Conservation (phyloP, 2,113 vertebrate genomes). For the Sakesphorus luctuosus region DNA sequence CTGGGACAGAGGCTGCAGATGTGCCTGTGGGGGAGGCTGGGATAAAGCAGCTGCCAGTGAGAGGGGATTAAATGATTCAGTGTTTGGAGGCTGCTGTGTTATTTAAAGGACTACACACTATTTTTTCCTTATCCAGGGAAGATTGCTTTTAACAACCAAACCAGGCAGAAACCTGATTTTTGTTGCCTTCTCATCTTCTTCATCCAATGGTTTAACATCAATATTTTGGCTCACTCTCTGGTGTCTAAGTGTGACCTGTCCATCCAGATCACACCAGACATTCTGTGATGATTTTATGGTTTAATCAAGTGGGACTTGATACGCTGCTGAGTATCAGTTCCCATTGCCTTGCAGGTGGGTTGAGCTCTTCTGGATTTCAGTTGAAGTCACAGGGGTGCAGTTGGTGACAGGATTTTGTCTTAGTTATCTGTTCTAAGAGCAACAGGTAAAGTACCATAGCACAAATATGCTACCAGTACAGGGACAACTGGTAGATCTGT, state of each 20-base stretch:
- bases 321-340: neutral
- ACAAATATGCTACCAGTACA: neutral
- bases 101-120: slow-evolving; percentile 34
- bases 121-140: neutral
- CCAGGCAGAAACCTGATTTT: neutral
- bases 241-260: rapidly evolving
- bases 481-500: neutral
- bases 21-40: neutral
- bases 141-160: neutral
- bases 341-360: neutral
- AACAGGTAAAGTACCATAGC: neutral
- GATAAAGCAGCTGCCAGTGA: neutral
- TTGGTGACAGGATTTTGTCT: neutral
- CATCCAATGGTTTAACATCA: neutral
- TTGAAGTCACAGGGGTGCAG: neutral
- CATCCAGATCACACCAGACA: neutral
- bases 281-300: neutral
- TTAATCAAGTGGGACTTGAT: neutral
- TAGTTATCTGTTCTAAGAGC: neutral
- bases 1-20: neutral
- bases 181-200: neutral
- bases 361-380: neutral
- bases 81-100: neutral
- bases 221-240: neutral
- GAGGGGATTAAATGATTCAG: slow-evolving; percentile 28